These are phyloP conservation scores for Macropodus opercularis DNA, from an alignment of 2,797 vertebrate genomes.

Conservation along the genomic window DNA sequence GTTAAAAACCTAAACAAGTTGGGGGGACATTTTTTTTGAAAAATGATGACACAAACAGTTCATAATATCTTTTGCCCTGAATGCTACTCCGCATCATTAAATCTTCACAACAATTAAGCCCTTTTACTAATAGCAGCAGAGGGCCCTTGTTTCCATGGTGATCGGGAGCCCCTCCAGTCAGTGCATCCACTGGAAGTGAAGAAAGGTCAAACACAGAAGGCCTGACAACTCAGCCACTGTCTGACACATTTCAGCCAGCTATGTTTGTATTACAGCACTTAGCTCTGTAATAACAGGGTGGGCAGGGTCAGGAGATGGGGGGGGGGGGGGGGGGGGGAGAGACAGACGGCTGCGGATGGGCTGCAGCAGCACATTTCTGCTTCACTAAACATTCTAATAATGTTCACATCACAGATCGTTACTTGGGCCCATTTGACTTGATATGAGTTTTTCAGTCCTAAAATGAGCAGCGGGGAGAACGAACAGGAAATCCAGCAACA, in stretches of 20 bases:
- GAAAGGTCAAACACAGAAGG: constrained; percentile 97
- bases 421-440: constrained; percentile 83
- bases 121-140: constrained; percentile 93
- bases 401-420: constrained; percentile 93
- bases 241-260: constrained; percentile 96
- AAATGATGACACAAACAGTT: constrained; percentile 96
- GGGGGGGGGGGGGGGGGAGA: constrained; percentile 1
- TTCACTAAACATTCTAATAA: constrained; percentile 97
- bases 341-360: constrained; percentile 49
- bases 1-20: constrained; percentile 86
- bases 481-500: neutral
- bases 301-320: constrained; percentile 78
- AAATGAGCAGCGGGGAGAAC: constrained; percentile 41
- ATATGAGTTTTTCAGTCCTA: constrained; percentile 62
- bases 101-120: constrained; percentile 99
- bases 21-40: constrained; percentile 34
- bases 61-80: constrained; percentile 97
- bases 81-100: constrained; percentile 98
- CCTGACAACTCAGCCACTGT: constrained; percentile 96
- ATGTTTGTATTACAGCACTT: constrained; percentile 97
- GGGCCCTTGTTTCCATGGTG: constrained; percentile 95
- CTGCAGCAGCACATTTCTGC: constrained; percentile 87
- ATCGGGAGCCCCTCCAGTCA: constrained; percentile 96
- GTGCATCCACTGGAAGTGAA: constrained; percentile 90
- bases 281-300: constrained; percentile 95